Evolutionary conservation across 2,797 vertebrate genomes (phyloP), one percentile per base, ranked within the genome.

Genomic region (Cottoperca gobio): DNA sequence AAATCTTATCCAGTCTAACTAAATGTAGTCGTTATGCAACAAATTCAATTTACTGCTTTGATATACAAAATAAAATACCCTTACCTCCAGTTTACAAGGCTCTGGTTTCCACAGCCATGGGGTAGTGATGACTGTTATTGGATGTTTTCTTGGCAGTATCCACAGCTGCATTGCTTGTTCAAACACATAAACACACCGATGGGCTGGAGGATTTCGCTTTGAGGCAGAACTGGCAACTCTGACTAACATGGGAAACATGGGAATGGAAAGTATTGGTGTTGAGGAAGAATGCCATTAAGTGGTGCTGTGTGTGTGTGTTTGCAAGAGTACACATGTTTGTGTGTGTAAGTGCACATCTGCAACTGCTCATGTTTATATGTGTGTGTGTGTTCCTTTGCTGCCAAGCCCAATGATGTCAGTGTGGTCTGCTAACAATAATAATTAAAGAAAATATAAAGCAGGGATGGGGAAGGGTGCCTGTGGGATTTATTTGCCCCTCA

Each of bases 191-290:
- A 86, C 55, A 73, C 64, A 46, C 62, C 2, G 37, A 76, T 61
- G 24, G 70, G 57, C 42, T 58, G 52, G 19, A 88, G 76, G 79
- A 85, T 78, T 85, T 86, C 2, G 57, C 81, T 87, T 60, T 65
- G 71, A 83, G 87, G 88, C 70, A 80, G 26, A 86, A 73, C 64
- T 62, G 81, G 65, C 35, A 60, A 24, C 70, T 86, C 64, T 84
- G 86, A 87, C 77, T 77, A 90, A 87, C 70, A 70, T 82, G 81
- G 74, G 89, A 91, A 89, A 80, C 76, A 61, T 37, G 65, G 63
- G 76, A 39, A 80, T 86, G 88, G 91, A 92, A 93, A 91, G 70
- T 79, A 79, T 81, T 70, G 80, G 77, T 84, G 78, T 83, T 59
- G 65, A 85, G 87, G 65, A 91, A 79, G 70, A 81, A 83, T 59